phyloP scores from a whole-genome alignment of 2,113 vertebrate genomes.

The Saccopteryx leptura region DNA sequence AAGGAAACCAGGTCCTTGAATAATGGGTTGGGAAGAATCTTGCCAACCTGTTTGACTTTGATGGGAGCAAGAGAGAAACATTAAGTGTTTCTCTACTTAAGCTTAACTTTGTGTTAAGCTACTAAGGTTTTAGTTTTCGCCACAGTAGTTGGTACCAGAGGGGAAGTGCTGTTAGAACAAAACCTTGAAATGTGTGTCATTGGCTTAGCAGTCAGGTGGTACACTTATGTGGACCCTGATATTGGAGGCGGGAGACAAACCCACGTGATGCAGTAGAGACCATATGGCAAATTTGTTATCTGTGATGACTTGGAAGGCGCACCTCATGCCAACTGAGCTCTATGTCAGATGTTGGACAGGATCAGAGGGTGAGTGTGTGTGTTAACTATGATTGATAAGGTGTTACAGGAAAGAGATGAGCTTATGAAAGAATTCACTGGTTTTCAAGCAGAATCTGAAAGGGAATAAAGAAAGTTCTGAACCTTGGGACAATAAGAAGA shows the following conservation, averaged over 20 bases:
- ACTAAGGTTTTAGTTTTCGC: conserved; percentile 42
- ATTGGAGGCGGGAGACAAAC: neutral
- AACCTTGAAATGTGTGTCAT: neutral
- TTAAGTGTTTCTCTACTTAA: too few species aligned
- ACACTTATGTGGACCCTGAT: neutral
- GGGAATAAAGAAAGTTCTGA: neutral
- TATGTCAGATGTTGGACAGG: neutral
- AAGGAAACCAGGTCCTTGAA: conserved; percentile 31
- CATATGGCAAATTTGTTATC: neutral
- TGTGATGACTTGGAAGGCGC: neutral
- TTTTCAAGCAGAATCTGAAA: neutral
- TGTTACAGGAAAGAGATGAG: neutral
- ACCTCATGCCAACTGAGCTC: neutral
- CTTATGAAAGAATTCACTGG: neutral
- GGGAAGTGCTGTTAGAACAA: neutral
- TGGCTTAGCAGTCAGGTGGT: neutral
- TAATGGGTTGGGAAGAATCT: neutral
- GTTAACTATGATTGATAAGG: neutral
- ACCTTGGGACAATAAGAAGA: conserved; percentile 14
- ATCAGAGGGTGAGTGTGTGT: neutral
- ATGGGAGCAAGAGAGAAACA: neutral
- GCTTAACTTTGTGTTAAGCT: neutral
- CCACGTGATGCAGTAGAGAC: neutral
- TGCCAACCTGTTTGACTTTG: neutral
- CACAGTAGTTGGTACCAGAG: neutral